These are phyloP conservation scores for Eidolon helvum DNA, from an alignment of 2,113 vertebrate species.

Conservation along the genomic window DNA sequence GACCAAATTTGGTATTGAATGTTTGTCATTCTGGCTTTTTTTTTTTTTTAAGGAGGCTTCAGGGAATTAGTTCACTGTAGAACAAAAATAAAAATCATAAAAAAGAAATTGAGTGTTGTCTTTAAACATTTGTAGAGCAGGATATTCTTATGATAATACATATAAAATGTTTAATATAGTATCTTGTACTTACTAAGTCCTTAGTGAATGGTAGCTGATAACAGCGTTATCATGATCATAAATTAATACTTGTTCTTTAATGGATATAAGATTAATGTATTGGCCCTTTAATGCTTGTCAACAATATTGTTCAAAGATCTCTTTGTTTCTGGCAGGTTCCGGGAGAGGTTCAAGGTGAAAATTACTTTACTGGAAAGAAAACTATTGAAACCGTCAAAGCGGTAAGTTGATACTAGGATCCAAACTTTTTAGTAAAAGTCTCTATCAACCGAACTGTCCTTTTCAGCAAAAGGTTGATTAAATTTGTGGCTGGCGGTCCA, in stretches of 20 bases:
- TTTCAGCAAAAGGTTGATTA: not conserved
- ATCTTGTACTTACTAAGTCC: not conserved
- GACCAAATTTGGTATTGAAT: not conserved
- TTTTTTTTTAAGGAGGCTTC: not conserved
- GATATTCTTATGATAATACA: not conserved
- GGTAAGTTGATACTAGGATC: conserved; percentile 83
- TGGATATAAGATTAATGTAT: not conserved
- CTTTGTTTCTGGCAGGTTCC: conserved; percentile 87
- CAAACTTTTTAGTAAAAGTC: not conserved
- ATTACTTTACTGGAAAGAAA: conserved; percentile 92
- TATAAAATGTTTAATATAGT: not conserved
- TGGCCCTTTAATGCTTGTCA: not conserved
- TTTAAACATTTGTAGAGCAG: not conserved
- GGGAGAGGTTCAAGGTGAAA: conserved; percentile 92
- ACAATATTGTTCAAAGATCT: not conserved
- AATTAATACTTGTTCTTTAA: not conserved
- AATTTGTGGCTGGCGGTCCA: not conserved
- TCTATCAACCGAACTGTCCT: not conserved
- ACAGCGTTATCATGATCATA: not conserved
- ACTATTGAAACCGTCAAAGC: conserved; percentile 97
- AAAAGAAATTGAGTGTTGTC: not conserved
- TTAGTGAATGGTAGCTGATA: not conserved
- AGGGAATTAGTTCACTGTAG: not conserved
- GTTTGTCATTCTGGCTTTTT: not conserved
- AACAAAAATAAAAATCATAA: not conserved